These are phyloP conservation scores for Tenthredo livida DNA, from an alignment of 2,888 invertebrate species.

Conservation along the genomic window DNA sequence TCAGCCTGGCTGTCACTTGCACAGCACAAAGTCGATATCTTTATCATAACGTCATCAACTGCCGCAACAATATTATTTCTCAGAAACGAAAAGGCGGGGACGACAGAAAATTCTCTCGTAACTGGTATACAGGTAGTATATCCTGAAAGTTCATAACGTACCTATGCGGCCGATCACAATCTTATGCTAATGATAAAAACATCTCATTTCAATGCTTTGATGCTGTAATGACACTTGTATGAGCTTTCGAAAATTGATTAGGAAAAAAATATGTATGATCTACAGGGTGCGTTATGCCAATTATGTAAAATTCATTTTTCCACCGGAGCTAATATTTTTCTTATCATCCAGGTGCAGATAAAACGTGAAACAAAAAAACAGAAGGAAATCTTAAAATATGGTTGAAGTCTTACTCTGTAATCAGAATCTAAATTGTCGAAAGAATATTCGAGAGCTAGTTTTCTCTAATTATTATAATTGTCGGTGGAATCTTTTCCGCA, in stretches of 20 bases:
- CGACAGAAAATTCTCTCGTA: background rate
- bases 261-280: background rate
- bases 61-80: slow-evolving; percentile 69
- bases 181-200: background rate
- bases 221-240: background rate
- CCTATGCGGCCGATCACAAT: background rate
- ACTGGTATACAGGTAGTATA: background rate
- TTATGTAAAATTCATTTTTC: background rate
- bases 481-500: background rate
- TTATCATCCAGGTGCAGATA: no score
- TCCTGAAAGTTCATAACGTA: no score
- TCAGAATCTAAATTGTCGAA: background rate
- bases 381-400: background rate
- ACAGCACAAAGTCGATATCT: slow-evolving; percentile 72
- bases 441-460: background rate
- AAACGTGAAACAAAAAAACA: background rate
- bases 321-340: background rate
- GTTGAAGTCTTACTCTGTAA: background rate
- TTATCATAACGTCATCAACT: slow-evolving; percentile 69
- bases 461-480: background rate
- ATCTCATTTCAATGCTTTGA: background rate
- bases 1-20: slow-evolving; percentile 69
- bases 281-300: no score
- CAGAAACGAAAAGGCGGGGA: slow-evolving; percentile 53
- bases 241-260: background rate